phyloP scores from a whole-genome alignment of 2,113 vertebrate species.

The Erinaceus europaeus region DNA sequence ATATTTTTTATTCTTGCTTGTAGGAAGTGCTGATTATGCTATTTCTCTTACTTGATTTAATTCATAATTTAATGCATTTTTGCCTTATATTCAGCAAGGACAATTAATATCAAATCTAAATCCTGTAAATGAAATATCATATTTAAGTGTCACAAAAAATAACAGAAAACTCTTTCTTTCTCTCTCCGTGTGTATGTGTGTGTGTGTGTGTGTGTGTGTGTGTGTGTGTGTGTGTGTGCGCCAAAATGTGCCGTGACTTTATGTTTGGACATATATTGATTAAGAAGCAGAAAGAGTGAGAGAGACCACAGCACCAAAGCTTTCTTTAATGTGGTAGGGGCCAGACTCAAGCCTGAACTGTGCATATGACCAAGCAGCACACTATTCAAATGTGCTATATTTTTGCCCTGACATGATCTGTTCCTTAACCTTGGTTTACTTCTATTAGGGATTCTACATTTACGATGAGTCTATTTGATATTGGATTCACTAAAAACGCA shows the following conservation, averaged over 20 bases:
- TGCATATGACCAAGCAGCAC: too few relatives aligned
- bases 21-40: conserved; percentile 56
- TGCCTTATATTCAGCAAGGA: conserved; percentile 74
- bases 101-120: conserved; percentile 78
- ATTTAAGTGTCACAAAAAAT: conserved; percentile 75
- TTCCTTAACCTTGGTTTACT: conserved; percentile 45
- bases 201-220: too few relatives aligned
- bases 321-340: too few relatives aligned
- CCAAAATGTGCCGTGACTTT: too few relatives aligned
- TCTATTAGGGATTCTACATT: neutral
- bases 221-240: too few relatives aligned
- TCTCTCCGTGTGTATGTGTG: too few relatives aligned
- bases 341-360: too few relatives aligned
- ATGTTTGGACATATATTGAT: too few relatives aligned
- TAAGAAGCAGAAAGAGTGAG: too few relatives aligned
- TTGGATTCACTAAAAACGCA: neutral
- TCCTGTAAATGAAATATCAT: conserved; percentile 77
- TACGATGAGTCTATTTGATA: neutral
- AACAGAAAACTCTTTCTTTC: too few relatives aligned
- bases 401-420: conserved; percentile 46
- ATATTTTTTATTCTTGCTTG: conserved; percentile 67
- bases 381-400: too few relatives aligned
- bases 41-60: conserved; percentile 53
- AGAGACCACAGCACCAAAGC: too few relatives aligned
- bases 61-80: conserved; percentile 74